Base-by-base conservation (phyloP, 2,888 invertebrate genomes). In the Cryptocephalus primarius region DNA sequence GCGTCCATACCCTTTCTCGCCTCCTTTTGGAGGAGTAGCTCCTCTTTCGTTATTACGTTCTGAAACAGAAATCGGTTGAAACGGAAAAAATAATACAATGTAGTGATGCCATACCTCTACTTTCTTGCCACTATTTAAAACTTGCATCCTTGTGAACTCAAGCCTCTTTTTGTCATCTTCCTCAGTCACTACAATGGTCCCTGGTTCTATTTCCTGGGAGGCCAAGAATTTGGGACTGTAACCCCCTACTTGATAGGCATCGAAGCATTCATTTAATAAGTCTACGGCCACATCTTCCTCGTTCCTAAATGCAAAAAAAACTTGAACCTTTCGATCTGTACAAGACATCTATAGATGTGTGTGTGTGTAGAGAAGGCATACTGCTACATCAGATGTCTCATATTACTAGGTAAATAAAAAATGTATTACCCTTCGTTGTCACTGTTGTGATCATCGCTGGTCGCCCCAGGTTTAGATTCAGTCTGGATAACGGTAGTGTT, bases 1-100 rank as follows among this genome's bases (percentile, higher is more conserved):
- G 77, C 79, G 38, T 80, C 79, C 84, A 89, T 87, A 12, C 87
- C 90, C 63, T 88, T 86, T 33, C 84, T 74, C 1, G 93, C 94
- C 71, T 89, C 84, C 56, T 81, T 73, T 58, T 87, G 80, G 73
- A 93, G 78, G 42, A 85, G 75, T 8, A 75, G 65, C 55, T 85
- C 83, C 57, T 75, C 73, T 53, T 70, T 68, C 0, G 71, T 68
- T 22, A 66, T 61, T 1, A 64, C 64, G 52, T 67, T 67, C 62
- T 64, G 44, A 6, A 56, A 53, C 41, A 40, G 22, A 4, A 22
- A 22, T 22, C 3, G 6, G 22, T 22, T 22, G 22, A 22, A 22
- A 22, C 22, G 43, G 45, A 45, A 33, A 38, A 46, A 39, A 13
- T 22, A 42, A n/a, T n/a, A n/a, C n/a, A 31, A 46, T n/a, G n/a